Percentiles rank a stretch among this genome's conserved stretches.
phyloP scores from a whole-genome alignment of 2,113 vertebrate species.

The Tyrannus savana region DNA sequence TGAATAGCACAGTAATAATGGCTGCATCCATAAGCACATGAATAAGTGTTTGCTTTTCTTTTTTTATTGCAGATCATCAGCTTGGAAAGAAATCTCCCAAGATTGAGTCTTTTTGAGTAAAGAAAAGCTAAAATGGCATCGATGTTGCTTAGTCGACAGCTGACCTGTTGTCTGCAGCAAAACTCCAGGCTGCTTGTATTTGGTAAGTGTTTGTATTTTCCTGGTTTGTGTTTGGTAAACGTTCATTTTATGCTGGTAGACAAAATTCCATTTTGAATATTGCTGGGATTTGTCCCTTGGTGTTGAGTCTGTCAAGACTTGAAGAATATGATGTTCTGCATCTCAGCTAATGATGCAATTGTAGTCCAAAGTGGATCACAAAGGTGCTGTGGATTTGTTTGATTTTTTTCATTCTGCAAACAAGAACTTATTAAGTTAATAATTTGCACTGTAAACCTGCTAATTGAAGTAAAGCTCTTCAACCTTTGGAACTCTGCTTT shows the following conservation, averaged over 20 bases:
- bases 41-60: background rate
- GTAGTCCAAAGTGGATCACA: background rate
- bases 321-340: background rate
- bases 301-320: background rate
- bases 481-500: background rate
- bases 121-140: constrained; percentile 78
- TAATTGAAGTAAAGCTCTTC: background rate
- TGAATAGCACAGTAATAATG: background rate
- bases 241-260: fast-evolving
- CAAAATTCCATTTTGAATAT: background rate
- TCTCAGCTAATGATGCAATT: background rate
- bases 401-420: background rate
- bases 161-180: constrained; percentile 77
- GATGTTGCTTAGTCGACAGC: constrained; percentile 80
- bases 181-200: constrained; percentile 71
- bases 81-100: background rate
- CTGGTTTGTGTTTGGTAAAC: constrained; percentile 66
- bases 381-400: background rate
- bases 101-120: background rate
- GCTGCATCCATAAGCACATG: background rate
- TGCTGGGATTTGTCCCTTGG: background rate
- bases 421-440: background rate
- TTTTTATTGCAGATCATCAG: background rate
- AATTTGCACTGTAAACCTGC: background rate
- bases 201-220: constrained; percentile 73